Evolutionary conservation across 2,888 invertebrate genomes (phyloP).

Genomic region (Clepsis dumicolana): DNA sequence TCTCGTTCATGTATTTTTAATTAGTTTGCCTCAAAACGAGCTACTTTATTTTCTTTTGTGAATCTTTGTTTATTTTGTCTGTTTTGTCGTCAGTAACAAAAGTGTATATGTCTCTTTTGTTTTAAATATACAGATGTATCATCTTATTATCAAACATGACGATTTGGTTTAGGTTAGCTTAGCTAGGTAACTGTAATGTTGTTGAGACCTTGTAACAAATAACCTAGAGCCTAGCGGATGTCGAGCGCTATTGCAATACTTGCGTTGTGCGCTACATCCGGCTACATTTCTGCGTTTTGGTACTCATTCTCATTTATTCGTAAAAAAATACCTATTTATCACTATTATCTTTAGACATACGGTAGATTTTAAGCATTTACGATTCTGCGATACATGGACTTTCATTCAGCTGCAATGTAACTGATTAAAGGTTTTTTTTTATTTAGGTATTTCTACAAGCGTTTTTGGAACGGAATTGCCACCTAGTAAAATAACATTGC

Average conservation of each 20-base stretch:
- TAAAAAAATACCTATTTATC: too few relatives aligned
- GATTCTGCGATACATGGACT: not conserved
- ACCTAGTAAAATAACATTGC: not conserved
- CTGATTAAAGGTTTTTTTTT: not conserved
- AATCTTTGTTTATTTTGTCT: not conserved
- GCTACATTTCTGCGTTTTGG: constrained; percentile 30
- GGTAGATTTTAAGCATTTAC: too few relatives aligned
- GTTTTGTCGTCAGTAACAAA: not conserved
- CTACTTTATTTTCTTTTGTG: not conserved
- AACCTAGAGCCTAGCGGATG: constrained; percentile 54
- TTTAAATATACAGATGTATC: not conserved
- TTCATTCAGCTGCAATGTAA: not conserved
- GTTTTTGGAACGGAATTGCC: not conserved
- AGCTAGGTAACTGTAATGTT: constrained; percentile 15
- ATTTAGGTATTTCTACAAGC: not conserved
- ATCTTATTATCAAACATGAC: not conserved
- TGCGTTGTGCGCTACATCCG: constrained; percentile 40
- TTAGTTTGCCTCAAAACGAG: not conserved
- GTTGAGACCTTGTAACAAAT: constrained; percentile 60
- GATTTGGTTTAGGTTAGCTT: constrained; percentile 14
- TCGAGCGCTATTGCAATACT: constrained; percentile 54
- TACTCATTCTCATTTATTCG: too few relatives aligned
- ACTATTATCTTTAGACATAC: too few relatives aligned
- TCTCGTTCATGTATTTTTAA: not conserved
- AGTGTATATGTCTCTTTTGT: not conserved